Base-by-base conservation (phyloP, 2,888 invertebrate genomes). In the Heterodera filipjevi region DNA sequence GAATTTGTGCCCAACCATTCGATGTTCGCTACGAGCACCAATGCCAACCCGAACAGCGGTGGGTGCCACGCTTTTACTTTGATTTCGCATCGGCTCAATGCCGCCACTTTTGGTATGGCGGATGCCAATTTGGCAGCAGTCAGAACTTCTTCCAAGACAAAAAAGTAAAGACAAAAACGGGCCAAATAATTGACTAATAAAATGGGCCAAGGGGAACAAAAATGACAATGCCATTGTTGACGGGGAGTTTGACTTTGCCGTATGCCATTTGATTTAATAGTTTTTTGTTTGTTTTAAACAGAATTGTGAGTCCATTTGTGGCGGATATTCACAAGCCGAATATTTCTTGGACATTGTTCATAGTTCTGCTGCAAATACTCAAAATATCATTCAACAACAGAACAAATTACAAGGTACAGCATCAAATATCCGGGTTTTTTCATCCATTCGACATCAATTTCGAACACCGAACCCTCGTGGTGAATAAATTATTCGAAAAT, bases 31-130 rank as follows among this genome's bases (percentile, higher is more conserved):
- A 84, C 79, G 78, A 84, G 66, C 46, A 70, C 59, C 71, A 71
- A 53, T 83, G 83, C 76, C 30, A 33, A 27, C 66, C 44, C 33
- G 66, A 83, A 12, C 71, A 64, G n/a, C 53, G 39, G 39, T 83
- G 81, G 83, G 35, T 35, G 59, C 53, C 76, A 35, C 82, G 83
- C 53, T 83, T 74, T 66, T 85, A 77, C 70, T 83, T 72, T 75
- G 71, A 81, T 64, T 30, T 71, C 35, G 66, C 35, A 27, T 27
- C 46, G 80, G 81, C 83, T 1, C 66, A 80, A 12, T 88, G 88
- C 77, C 83, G 84, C 32, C 82, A 81, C 19, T 88, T 88, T 78
- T 88, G 88, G 87, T 87, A 86, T 53, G 88, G 87, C 53, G 87
- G 87, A 32, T 88, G 88, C 66, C 81, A 83, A 46, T 84, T 82